Evolutionary conservation across 2,888 invertebrate species (phyloP), one percentile per base, ranked within the genome.

Genomic region (Melinaea menophilus): DNA sequence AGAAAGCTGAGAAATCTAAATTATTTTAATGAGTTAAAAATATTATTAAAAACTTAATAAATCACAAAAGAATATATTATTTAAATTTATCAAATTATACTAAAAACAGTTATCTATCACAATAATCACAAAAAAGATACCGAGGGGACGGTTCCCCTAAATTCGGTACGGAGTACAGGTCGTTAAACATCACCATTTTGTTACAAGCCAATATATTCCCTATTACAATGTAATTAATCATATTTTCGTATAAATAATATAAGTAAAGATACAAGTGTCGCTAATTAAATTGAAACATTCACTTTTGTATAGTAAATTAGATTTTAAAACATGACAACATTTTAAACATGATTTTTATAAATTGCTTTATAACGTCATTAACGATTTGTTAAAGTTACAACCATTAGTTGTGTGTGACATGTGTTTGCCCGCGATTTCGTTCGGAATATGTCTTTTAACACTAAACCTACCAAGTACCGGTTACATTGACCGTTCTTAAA

Each of bases 311-410:
- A 41, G 59, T 54, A 64, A 59, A 67, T 67, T 58, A 55, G 47
- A 62, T 55, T 62, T 63, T 45, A 60, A 63, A 64, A 58, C 58
- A 58, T 67, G 62, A 60, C 64, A 62, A 51, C 46, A 34, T 61
- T 34, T 58, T 37, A 47, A 61, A 57, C 55, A 45, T 55, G 34
- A 61, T 45, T 61, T 54, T 64, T 64, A 55, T 41, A 47, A 22
- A 37, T 11, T 22, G 51, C 7, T 51, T 31, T 31, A 31, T 51
- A 31, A 51, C n/a, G 9, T 31, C 31, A 11, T 51, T 31, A 31
- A 2, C 51, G 51, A 31, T 31, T 31, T 22, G 51, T 51, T 5
- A 9, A 9, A 9, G 41, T 41, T 3, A 41, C 9, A 41, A 9
- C 9, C 3, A 41, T 41, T 41, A 9, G 41, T 11, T 41, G 41